Conservation (phyloP, 2,888 invertebrate species). For the Dugesia japonica region DNA sequence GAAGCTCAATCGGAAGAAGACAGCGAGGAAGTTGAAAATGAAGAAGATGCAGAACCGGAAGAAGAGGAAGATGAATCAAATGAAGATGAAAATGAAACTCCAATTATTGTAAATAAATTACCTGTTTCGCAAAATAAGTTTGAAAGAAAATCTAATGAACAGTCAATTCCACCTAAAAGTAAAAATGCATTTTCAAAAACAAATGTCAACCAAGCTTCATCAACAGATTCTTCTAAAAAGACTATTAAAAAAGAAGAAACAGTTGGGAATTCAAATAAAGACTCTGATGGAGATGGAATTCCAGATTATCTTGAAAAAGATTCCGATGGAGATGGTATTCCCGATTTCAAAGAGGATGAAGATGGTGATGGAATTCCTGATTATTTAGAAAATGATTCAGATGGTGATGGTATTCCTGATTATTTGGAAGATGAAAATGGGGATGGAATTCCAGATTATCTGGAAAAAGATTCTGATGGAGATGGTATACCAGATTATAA, state of each 20-base stretch:
- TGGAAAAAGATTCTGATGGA: constrained; percentile 39
- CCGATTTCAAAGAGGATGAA: constrained; percentile 31
- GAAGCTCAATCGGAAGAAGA: background rate
- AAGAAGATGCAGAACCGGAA: background rate
- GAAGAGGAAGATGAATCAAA: background rate
- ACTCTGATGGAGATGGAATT: constrained; percentile 40
- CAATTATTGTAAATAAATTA: no score
- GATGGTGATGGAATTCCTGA: constrained; percentile 43
- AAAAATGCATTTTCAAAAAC: background rate
- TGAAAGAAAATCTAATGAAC: no score
- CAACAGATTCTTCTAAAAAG: no score
- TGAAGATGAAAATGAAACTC: no score
- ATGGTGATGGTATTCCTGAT: constrained; percentile 36
- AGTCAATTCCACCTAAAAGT: background rate
- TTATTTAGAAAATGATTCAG: constrained; percentile 36
- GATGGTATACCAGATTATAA: constrained; percentile 39
- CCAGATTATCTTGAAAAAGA: constrained; percentile 38
- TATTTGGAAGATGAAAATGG: constrained; percentile 39
- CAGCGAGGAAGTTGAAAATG: background rate
- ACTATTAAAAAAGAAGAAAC: constrained; percentile 32
- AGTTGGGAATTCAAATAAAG: constrained; percentile 40
- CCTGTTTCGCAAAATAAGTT: no score
- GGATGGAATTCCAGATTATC: constrained; percentile 40
- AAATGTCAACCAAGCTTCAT: no score
- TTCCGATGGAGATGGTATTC: constrained; percentile 38